phyloP scores from a whole-genome alignment of 2,797 vertebrate genomes.

The Lagorchestes hirsutus region DNA sequence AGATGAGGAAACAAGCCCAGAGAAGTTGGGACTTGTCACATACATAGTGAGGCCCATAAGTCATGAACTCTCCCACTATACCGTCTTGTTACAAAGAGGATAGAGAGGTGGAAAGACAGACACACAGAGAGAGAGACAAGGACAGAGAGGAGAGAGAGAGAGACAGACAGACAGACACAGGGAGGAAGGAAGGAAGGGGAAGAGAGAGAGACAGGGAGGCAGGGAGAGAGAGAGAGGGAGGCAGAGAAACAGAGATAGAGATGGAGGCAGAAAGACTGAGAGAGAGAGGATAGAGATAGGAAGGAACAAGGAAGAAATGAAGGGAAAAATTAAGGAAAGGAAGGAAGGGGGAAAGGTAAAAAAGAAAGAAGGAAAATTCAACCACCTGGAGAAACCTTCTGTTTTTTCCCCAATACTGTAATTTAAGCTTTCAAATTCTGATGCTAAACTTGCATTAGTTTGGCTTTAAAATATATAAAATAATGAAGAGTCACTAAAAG shows the following conservation, averaged over 20 bases:
- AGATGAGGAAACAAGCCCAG: neutral
- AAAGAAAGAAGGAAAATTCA: neutral
- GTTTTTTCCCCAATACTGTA: conserved; percentile 26
- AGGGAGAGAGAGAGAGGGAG: neutral
- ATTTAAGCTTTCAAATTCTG: conserved; percentile 10
- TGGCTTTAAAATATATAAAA: neutral
- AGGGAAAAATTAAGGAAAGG: neutral
- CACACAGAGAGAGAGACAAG: no score
- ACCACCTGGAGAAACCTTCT: neutral
- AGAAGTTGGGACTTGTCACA: neutral
- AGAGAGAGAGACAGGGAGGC: neutral
- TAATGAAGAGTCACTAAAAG: conserved; percentile 35
- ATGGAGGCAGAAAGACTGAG: no score
- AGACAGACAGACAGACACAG: neutral
- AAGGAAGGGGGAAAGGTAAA: neutral
- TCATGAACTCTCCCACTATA: neutral
- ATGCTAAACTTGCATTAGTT: conserved; percentile 4
- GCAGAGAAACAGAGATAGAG: neutral
- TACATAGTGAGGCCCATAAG: neutral
- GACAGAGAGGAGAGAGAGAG: neutral
- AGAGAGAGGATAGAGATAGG: no score
- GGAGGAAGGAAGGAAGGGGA: neutral
- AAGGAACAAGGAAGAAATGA: neutral
- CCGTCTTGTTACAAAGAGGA: neutral
- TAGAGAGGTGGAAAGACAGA: neutral